Base-by-base conservation (phyloP, 2,888 invertebrate species). In the Theretra japonica region DNA sequence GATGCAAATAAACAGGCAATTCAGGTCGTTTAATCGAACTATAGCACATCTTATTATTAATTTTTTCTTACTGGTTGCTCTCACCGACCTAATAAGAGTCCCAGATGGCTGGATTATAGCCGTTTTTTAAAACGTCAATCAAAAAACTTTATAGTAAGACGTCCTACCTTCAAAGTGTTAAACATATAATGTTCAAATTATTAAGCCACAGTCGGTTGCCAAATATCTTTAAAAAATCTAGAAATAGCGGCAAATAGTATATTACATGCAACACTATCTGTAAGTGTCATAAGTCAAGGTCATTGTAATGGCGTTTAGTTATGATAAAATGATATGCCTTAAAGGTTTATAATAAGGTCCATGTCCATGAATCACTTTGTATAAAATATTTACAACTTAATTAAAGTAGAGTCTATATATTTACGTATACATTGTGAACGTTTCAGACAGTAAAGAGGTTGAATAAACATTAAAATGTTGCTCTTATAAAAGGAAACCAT, bases 221-320 rank as follows among this genome's bases (percentile, higher is more conserved):
- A 57, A 23, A 59, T 19, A 33, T 11, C 1, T 15, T 4, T 15
- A 41, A 62, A 48, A 41, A 48, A 23, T 19, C 23, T 23, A 17
- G 17, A 65, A 48, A 48, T 65, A 8, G 15, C 17, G 17, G 65
- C 21, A 65, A 65, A 23, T 23, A 30, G 23, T 1, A n/a, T 41
- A 69, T 72, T 56, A 68, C 15, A 56, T 41, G 79, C 73, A 79
- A 74, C 75, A 76, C 69, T 74, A 15, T 7, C 30, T 1, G 17
- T 6, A 50, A 59, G 73, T 80, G 82, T 83, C 82, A 83, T 75
- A 76, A 74, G 70, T 74, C 81, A 84, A 85, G 83, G 84, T 79
- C 80, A 75, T 77, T 71, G 33, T 73, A 59, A 41, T 65, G 65
- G 75, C 77, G 80, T 84, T 73, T 80, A 17, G 78, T 80, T 62